These are phyloP conservation scores for Paratrypauchen microcephalus DNA, from an alignment of 2,797 vertebrate genomes.

Conservation along the genomic window DNA sequence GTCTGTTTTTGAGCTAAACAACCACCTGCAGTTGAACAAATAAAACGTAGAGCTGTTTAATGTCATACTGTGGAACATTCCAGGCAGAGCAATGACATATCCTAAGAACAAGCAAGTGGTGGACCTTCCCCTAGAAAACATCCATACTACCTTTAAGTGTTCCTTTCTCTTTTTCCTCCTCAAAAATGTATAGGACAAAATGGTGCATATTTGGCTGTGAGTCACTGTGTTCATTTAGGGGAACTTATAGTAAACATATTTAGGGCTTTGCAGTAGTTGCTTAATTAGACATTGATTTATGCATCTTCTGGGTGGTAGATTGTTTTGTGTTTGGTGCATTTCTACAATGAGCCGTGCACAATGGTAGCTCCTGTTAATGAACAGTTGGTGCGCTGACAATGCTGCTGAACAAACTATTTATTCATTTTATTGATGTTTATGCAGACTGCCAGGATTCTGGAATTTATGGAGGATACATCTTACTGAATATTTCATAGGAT, in stretches of 20 bases:
- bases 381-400: background rate
- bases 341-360: background rate
- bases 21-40: no score
- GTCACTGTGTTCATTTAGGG: background rate
- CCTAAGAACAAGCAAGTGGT: no score
- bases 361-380: constrained; percentile 7
- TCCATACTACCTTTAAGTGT: no score
- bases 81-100: no score
- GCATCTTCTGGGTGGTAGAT: constrained; percentile 3
- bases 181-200: background rate
- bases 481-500: no score
- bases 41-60: no score
- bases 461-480: background rate
- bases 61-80: no score
- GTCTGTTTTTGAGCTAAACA: no score
- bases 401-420: constrained; percentile 7
- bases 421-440: background rate
- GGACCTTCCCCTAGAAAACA: no score
- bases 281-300: constrained; percentile 12
- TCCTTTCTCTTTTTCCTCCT: background rate
- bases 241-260: constrained; percentile 3
- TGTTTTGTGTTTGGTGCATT: constrained; percentile 4
- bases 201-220: background rate
- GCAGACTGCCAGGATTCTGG: background rate
- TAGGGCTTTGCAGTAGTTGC: background rate